Evolutionary conservation across 2,888 invertebrate species (phyloP).

Genomic region (Monopis laevigella): DNA sequence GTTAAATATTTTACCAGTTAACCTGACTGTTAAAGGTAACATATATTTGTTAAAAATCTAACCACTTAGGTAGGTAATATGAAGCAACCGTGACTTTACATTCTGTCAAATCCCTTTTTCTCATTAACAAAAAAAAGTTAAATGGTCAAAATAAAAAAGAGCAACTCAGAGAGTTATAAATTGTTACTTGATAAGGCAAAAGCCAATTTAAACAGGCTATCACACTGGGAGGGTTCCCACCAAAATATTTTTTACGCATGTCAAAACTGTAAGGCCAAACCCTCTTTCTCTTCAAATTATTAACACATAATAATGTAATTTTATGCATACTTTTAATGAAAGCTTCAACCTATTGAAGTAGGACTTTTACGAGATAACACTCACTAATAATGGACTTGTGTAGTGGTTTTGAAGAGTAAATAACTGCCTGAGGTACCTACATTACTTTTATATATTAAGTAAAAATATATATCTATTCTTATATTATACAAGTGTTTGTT

Average conservation of each 20-base stretch:
- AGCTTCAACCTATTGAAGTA: constrained; percentile 48
- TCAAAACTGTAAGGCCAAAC: constrained; percentile 32
- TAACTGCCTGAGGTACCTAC: background rate
- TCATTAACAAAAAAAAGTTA: no score
- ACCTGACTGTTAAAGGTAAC: no score
- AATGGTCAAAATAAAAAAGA: constrained; percentile 28
- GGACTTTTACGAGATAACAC: constrained; percentile 48
- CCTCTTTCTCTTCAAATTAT: constrained; percentile 57
- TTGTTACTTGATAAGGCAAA: constrained; percentile 35
- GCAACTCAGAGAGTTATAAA: constrained; percentile 31
- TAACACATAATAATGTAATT: constrained; percentile 66
- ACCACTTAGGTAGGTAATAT: no score
- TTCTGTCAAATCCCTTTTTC: no score
- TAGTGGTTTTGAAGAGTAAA: constrained; percentile 1
- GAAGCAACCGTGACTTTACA: no score
- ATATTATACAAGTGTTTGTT: no score
- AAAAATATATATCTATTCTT: constrained; percentile 17
- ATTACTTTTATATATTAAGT: constrained; percentile 13
- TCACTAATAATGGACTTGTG: constrained; percentile 50
- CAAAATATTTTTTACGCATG: constrained; percentile 46
- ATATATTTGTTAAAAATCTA: no score
- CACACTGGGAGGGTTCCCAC: constrained; percentile 23
- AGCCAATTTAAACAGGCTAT: constrained; percentile 26
- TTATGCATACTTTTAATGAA: constrained; percentile 64
- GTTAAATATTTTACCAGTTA: no score